These are phyloP conservation scores for Apogon talboti DNA, from an alignment of 2,797 vertebrate species.

Conservation along the genomic window DNA sequence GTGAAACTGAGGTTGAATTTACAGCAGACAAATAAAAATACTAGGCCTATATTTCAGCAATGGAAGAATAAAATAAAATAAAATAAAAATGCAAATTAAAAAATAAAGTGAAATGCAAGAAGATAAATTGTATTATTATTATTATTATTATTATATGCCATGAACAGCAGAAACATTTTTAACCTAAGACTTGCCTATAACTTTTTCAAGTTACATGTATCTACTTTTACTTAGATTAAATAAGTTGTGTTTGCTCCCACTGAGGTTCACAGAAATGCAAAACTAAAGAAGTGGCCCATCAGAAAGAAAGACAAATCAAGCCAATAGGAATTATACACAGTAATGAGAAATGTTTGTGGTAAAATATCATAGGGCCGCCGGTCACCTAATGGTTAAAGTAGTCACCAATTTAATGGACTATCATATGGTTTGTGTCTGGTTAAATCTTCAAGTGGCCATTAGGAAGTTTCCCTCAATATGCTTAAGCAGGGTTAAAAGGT, in stretches of 20 bases:
- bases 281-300: not conserved
- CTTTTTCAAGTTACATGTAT: too few species aligned
- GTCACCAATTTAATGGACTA: slow-evolving; percentile 5
- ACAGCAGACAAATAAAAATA: not conserved
- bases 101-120: too few species aligned
- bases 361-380: not conserved
- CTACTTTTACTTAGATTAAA: too few species aligned
- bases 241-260: too few species aligned
- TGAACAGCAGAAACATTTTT: too few species aligned
- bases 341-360: not conserved
- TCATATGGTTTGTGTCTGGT: slow-evolving; percentile 72
- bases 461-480: slow-evolving; percentile 72
- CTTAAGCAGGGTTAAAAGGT: slow-evolving; percentile 70
- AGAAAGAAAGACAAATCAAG: not conserved
- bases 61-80: too few species aligned
- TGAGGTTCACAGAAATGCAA: too few species aligned
- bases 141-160: too few species aligned
- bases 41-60: not conserved
- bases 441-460: slow-evolving; percentile 80
- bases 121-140: too few species aligned
- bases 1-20: not conserved
- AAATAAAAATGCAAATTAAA: too few species aligned
- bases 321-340: not conserved
- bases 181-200: too few species aligned
- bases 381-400: slow-evolving; percentile 10